Evolutionary conservation across 1,140 invertebrate species (phyloP).

Genomic region (Drosophila cardini): DNA sequence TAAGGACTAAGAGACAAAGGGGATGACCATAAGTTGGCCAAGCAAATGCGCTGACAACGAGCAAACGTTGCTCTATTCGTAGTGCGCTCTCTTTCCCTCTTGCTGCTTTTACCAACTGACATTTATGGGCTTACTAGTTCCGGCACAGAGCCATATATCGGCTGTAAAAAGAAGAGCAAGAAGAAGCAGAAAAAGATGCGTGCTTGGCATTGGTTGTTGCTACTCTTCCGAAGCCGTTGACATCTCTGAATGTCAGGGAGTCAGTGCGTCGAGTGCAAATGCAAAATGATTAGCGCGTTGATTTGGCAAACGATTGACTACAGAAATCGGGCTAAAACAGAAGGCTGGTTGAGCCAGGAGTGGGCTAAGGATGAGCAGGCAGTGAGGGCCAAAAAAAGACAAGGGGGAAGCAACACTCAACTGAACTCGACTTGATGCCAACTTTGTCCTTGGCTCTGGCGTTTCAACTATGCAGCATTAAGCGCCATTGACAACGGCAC

Average conservation of each 20-base stretch:
- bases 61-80: constrained; percentile 13
- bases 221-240: constrained; percentile 46
- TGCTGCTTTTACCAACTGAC: constrained; percentile 5
- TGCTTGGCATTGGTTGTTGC: constrained; percentile 20
- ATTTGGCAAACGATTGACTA: constrained; percentile 71
- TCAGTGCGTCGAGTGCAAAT: constrained; percentile 60
- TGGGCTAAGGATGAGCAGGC: neutral
- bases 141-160: constrained; percentile 13
- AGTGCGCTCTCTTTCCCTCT: constrained; percentile 1
- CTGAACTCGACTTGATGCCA: constrained; percentile 38
- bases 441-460: constrained; percentile 47
- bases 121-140: constrained; percentile 56
- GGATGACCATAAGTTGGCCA: constrained; percentile 65
- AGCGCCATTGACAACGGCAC: constrained; percentile 73
- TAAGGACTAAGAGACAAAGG: neutral
- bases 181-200: neutral
- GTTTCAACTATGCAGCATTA: constrained; percentile 60
- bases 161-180: constrained; percentile 6
- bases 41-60: constrained; percentile 45
- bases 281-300: constrained; percentile 76
- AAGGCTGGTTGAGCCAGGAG: neutral
- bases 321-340: constrained; percentile 15
- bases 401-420: constrained; percentile 13
- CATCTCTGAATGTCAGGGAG: constrained; percentile 57
- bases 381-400: neutral